Evolutionary conservation across 2,888 invertebrate genomes (phyloP), one percentile per base, ranked within the genome.

Genomic region (Folsomia manolachei): DNA sequence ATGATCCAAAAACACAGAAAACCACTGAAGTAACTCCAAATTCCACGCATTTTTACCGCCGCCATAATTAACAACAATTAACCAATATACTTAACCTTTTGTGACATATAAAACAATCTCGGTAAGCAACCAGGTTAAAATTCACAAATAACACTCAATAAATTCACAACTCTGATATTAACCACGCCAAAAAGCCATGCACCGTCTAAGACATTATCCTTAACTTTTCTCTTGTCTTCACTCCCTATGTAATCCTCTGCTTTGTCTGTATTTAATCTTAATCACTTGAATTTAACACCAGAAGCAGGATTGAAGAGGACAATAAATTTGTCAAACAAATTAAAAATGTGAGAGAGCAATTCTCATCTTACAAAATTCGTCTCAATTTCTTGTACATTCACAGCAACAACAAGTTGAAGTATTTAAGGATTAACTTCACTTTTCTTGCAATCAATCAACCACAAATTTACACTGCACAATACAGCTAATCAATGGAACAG

Each of bases 1-100:
- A 71, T 76, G 77, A 76, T 70, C 76, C 76, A 76, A 67, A 78
- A 75, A 75, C 75, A 75, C 69, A 78, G 75, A 77, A 79, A 78
- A 65, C 72, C 76, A 76, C 74, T 75, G 52, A 78, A 70, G 70
- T 71, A 74, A 75, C 72, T 71, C 75, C 71, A 70, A 72, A 69
- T 4, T 61, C 27, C 63, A 65, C 62, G 61, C 72, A 72, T 72
- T 69, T 70, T 66, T 18, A 67, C 67, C 67, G 18, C 56, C 52
- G 63, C n/a, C 27, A 23, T 4, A 27, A 27, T 18, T n/a, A 63
- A 14, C 1, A 25, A 27, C 7, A 56, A 14, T 56, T n/a, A 56
- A 56, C 18, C 39, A 39, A 14, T 39, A 39, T 39, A 56, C 18
- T 56, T 56, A 56, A 19, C 19, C 9, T 51, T 18, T 11, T 18